phyloP scores from a whole-genome alignment of 2,113 vertebrate genomes.

The Heteronetta atricapilla region DNA sequence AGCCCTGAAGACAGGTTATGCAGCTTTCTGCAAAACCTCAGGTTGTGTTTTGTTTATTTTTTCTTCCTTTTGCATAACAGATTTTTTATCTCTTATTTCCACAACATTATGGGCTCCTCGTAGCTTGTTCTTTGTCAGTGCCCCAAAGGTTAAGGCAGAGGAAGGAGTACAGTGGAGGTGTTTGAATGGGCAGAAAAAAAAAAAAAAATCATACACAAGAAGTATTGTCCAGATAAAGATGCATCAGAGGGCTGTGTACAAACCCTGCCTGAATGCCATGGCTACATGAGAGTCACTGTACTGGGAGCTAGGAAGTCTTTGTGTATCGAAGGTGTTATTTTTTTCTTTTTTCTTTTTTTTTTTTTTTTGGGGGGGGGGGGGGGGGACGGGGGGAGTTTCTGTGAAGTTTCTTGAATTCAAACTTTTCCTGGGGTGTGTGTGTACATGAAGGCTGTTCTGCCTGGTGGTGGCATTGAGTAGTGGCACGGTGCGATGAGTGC shows the following conservation, averaged over 20 bases:
- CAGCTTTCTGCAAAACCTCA: background rate
- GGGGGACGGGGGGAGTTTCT: background rate
- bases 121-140: background rate
- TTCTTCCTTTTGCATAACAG: background rate
- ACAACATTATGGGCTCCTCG: background rate
- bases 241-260: background rate
- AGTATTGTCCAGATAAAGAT: background rate
- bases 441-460: background rate
- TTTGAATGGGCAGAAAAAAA: background rate
- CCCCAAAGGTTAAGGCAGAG: background rate
- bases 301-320: background rate
- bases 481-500: background rate
- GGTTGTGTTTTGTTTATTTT: background rate
- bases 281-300: accelerated
- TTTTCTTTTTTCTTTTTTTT: too few relatives aligned
- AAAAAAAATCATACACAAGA: background rate
- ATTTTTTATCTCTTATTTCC: background rate
- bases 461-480: background rate
- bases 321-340: accelerated
- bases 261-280: background rate
- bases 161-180: background rate
- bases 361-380: too few relatives aligned
- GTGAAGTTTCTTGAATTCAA: background rate
- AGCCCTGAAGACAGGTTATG: background rate
- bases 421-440: accelerated